Evolutionary conservation across 2,113 vertebrate genomes (phyloP), one percentile per base, ranked within the genome.

Genomic region (Neogale vison): DNA sequence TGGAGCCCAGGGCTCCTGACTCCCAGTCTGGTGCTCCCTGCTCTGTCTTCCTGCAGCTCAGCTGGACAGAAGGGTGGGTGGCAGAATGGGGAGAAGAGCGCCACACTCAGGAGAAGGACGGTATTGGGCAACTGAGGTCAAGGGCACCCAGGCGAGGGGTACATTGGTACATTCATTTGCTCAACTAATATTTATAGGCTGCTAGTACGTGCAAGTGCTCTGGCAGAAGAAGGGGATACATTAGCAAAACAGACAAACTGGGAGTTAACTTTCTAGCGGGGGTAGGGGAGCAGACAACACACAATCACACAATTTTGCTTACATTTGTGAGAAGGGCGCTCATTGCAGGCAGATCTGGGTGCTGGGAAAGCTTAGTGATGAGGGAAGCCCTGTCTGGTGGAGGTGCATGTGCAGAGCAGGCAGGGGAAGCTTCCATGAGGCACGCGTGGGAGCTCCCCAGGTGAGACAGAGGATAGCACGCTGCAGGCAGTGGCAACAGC

Each of bases 251-350:
- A 50, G 67, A 29, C 17, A 36, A 36, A 18, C 15, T 23, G 6
- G 57, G 29, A 23, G 42, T 34, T 23, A 8, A 7, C 34, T n/a
- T 11, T 45, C 55, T 71, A 61, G 50, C 24, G 12, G 71, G 77
- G 4, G 42, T 4, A 5, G 71, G 57, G 14, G 13, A 20, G 11
- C 20, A 11, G 61, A 21, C 26, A 23, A 7, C 23, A 11, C 36
- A 2, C 39, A n/a, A 3, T 26, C 8, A 45, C 34, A 6, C 11
- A 1, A 11, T 1, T 39, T 2, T 0, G 57, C 39, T 15, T n/a
- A 47, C 3, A 15, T 12, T 4, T 50, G 34, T 9, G 55, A 52
- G 55, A 5, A 88, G 55, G 57, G 26, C 10, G 0, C 50, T 10
- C 6, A 3, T 42, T 7, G 10, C 20, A 12, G 39, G 76, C 52